Evolutionary conservation across 1,140 invertebrate species (phyloP).

Genomic region (Drosophila mauritiana): DNA sequence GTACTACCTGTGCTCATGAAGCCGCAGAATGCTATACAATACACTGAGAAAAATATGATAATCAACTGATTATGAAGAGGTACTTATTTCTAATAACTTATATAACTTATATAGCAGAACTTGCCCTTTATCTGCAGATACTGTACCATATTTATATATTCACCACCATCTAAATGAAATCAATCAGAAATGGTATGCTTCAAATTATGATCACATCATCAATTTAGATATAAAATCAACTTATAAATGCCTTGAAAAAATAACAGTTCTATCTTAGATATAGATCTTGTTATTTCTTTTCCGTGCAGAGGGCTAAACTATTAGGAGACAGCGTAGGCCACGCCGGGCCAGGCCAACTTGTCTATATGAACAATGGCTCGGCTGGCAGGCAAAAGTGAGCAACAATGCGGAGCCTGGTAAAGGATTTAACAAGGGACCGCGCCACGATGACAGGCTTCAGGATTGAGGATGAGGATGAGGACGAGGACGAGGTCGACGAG

Average conservation of each 20-base stretch:
- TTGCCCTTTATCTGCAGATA: no score
- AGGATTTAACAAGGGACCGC: conserved; percentile 59
- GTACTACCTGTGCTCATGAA: conserved; percentile 53
- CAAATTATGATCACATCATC: no score
- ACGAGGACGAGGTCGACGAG: background rate
- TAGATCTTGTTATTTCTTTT: background rate
- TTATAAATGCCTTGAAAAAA: no score
- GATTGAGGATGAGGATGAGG: conserved; percentile 6
- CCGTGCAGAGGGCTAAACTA: conserved; percentile 45
- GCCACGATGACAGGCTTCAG: conserved; percentile 41
- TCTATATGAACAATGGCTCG: conserved; percentile 63
- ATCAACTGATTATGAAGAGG: background rate
- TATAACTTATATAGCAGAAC: no score
- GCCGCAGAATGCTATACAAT: conserved; percentile 35
- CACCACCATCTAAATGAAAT: no score
- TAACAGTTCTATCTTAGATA: no score
- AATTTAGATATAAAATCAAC: no score
- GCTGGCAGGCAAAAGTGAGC: conserved; percentile 61
- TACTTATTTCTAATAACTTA: no score
- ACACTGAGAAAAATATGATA: conserved; percentile 1
- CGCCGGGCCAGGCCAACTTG: conserved; percentile 56
- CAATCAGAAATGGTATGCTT: no score
- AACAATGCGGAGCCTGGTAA: conserved; percentile 50
- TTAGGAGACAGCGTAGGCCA: conserved; percentile 51
- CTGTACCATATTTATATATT: no score